Conservation (phyloP, 2,888 invertebrate genomes). For the Heteropelma amictum region DNA sequence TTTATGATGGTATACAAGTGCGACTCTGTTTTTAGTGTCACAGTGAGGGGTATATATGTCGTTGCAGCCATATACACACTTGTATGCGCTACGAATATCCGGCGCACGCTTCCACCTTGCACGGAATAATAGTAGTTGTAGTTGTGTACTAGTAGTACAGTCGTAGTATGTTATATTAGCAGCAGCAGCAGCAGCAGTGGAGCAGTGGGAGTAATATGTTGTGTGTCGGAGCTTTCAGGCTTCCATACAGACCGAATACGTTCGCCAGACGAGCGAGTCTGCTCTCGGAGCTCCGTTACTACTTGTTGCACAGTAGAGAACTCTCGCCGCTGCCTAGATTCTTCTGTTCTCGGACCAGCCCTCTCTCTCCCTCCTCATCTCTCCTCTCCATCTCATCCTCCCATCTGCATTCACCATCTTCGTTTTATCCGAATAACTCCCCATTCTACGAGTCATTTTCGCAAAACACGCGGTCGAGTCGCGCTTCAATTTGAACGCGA, state of each 20-base stretch:
- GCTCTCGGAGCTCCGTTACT: conserved; percentile 72
- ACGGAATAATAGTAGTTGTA: conserved; percentile 19
- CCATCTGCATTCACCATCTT: background rate
- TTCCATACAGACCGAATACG: conserved; percentile 48
- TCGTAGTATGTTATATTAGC: conserved; percentile 2
- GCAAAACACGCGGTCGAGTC: too few species aligned
- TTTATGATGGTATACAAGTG: conserved; percentile 18
- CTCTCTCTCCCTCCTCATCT: conserved; percentile 25
- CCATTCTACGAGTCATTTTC: background rate
- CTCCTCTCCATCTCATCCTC: background rate
- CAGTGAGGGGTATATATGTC: too few species aligned
- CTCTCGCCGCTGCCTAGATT: conserved; percentile 42
- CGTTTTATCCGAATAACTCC: too few species aligned
- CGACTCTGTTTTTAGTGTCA: conserved; percentile 36
- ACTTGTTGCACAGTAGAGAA: conserved; percentile 72
- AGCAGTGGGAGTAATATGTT: too few species aligned
- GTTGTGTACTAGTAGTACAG: conserved; percentile 15
- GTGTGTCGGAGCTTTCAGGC: conserved; percentile 44
- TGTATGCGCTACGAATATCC: conserved; percentile 45
- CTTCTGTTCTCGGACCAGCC: conserved; percentile 2
- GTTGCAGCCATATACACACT: conserved; percentile 35
- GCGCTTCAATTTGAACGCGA: too few species aligned
- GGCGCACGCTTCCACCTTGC: conserved; percentile 53
- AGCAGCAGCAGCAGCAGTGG: conserved; percentile 25
- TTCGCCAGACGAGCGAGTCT: conserved; percentile 54